phyloP scores from a whole-genome alignment of 2,888 invertebrate genomes.

The Folsomia manolachei region DNA sequence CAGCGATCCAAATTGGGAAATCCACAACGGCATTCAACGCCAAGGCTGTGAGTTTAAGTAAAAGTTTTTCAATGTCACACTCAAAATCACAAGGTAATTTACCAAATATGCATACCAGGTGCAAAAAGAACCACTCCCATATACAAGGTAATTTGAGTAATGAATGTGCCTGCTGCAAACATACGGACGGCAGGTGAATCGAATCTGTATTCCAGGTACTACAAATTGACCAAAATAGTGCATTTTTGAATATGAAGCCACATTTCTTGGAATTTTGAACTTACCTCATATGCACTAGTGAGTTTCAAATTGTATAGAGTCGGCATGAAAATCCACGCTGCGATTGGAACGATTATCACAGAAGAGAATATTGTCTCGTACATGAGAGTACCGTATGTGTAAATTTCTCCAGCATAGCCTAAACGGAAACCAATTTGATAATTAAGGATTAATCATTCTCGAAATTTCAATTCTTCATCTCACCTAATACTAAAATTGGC shows the following conservation, averaged over 20 bases:
- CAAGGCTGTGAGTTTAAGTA: too few species aligned
- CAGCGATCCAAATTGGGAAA: constrained; percentile 39
- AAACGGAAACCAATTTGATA: too few species aligned
- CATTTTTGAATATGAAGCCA: neutral
- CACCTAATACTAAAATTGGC: constrained; percentile 42
- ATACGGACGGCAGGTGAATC: constrained; percentile 47
- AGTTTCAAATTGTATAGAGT: constrained; percentile 40
- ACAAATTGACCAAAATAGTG: neutral
- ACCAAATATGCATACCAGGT: constrained; percentile 10
- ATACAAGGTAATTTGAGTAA: constrained; percentile 49
- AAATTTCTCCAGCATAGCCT: constrained; percentile 49
- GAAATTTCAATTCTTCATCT: neutral
- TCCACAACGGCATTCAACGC: constrained; percentile 42
- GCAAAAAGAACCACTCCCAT: constrained; percentile 52
- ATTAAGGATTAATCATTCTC: neutral
- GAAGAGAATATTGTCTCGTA: constrained; percentile 41
- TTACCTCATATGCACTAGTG: constrained; percentile 47
- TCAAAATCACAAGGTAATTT: too few species aligned
- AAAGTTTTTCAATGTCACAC: too few species aligned
- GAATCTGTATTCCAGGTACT: constrained; percentile 52
- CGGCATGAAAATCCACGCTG: constrained; percentile 44
- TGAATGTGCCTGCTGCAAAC: constrained; percentile 46
- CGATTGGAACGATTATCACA: constrained; percentile 41
- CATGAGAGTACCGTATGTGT: constrained; percentile 46
- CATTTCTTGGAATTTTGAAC: neutral